These are phyloP conservation scores for Aphodius sticticus DNA, from an alignment of 2,888 invertebrate genomes.

Conservation along the genomic window DNA sequence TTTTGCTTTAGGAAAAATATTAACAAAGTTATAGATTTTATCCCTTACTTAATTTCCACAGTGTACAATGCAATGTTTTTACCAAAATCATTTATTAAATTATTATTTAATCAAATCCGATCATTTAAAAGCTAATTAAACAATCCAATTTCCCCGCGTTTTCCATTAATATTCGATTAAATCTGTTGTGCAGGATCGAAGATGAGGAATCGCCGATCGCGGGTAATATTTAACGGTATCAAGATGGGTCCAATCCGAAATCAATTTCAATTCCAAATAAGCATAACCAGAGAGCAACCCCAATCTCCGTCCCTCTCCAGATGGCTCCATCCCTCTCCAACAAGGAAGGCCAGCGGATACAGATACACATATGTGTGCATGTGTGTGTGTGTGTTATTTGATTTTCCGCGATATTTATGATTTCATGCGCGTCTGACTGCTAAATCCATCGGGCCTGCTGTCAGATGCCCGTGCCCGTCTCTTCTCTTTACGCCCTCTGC, in stretches of 20 bases:
- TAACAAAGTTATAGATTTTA: no score
- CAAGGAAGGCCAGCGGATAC: slow-evolving; percentile 21
- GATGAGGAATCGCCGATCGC: neutral
- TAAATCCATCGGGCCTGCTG: slow-evolving; percentile 51
- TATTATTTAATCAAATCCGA: no score
- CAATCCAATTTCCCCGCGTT: no score
- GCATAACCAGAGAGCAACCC: slow-evolving; percentile 10
- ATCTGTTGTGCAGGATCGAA: no score
- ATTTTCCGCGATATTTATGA: slow-evolving; percentile 58
- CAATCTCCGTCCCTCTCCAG: slow-evolving; percentile 9
- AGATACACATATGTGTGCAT: slow-evolving; percentile 21
- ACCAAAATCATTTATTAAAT: no score
- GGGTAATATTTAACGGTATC: slow-evolving; percentile 28
- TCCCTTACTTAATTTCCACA: no score
- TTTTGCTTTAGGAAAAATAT: no score
- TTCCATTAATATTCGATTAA: no score
- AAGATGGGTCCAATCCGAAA: slow-evolving; percentile 31
- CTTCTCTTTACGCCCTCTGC: no score
- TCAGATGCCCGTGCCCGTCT: slow-evolving; percentile 43
- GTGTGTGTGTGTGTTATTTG: slow-evolving; percentile 52
- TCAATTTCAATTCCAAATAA: slow-evolving; percentile 38
- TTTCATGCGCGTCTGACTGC: slow-evolving; percentile 52
- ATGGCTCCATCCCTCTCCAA: slow-evolving; percentile 26
- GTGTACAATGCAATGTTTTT: no score
- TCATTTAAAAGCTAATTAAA: no score